A percentile compares a stretch with the other conserved stretches of the same genome.
Conservation (phyloP, 2,888 invertebrate genomes). For the Tetanocera ferruginea region DNA sequence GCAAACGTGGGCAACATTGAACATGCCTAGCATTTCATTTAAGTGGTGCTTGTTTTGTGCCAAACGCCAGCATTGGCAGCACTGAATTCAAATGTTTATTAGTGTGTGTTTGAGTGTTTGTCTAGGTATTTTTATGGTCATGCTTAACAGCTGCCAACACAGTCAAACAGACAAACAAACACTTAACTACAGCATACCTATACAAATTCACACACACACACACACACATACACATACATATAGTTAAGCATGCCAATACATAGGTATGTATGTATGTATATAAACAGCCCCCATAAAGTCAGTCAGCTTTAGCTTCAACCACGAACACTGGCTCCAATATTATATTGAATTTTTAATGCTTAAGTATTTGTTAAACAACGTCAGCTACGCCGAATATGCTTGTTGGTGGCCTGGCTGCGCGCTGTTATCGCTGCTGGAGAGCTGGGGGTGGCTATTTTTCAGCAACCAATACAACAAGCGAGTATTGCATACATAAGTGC, state of each 20-base stretch:
- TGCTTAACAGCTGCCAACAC: constrained; percentile 1
- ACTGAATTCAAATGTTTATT: too few species aligned
- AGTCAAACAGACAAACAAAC: constrained; percentile 8
- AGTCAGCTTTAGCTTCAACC: not conserved
- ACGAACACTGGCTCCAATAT: not conserved
- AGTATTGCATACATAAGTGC: constrained; percentile 52
- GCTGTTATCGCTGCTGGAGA: not conserved
- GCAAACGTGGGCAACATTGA: too few species aligned
- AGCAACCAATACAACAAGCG: not conserved
- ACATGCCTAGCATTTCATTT: not conserved
- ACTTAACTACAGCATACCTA: constrained; percentile 1
- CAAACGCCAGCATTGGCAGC: not conserved
- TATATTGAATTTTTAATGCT: constrained; percentile 32
- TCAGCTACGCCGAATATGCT: not conserved
- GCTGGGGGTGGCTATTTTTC: not conserved
- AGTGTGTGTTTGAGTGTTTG: not conserved
- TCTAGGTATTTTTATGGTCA: not conserved
- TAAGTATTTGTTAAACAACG: constrained; percentile 22
- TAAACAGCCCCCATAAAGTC: not conserved
- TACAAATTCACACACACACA: too few species aligned
- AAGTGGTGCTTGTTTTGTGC: not conserved
- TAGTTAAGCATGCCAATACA: not conserved
- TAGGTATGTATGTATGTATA: too few species aligned
- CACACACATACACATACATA: not conserved
- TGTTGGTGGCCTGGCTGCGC: constrained; percentile 10